Conservation (phyloP, 1,140 invertebrate species). For the Ostrea denselamellosa region DNA sequence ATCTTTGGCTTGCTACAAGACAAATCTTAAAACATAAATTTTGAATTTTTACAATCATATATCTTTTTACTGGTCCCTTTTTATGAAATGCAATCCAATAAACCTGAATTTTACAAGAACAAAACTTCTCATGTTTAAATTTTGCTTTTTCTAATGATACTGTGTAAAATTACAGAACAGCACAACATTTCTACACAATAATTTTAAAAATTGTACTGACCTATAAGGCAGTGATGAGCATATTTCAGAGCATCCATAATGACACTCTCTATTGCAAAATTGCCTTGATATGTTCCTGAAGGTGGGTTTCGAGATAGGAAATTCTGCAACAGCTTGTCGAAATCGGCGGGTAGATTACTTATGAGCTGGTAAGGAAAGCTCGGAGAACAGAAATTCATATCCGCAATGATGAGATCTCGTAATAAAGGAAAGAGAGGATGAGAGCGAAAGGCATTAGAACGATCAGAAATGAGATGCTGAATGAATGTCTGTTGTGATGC, state of each 20-base stretch:
- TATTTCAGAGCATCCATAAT: constrained; percentile 77
- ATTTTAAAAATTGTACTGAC: constrained; percentile 61
- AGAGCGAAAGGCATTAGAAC: constrained; percentile 75
- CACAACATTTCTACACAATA: too few relatives aligned
- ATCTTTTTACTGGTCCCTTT: background rate
- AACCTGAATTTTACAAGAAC: background rate
- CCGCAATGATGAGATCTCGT: constrained; percentile 77
- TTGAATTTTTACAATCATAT: background rate
- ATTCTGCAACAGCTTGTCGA: constrained; percentile 76
- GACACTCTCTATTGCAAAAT: constrained; percentile 75
- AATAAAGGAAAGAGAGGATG: constrained; percentile 77
- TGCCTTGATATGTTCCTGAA: constrained; percentile 72
- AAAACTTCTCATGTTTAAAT: background rate
- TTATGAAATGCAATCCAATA: background rate
- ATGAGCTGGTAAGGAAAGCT: constrained; percentile 77
- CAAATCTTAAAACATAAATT: background rate
- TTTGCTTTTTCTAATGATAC: too few relatives aligned
- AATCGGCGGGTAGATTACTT: constrained; percentile 74
- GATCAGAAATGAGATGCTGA: constrained; percentile 76
- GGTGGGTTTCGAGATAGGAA: constrained; percentile 75
- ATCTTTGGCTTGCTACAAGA: background rate
- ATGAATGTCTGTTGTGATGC: constrained; percentile 77
- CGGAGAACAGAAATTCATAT: constrained; percentile 77
- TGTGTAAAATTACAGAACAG: too few relatives aligned
- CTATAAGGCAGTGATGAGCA: constrained; percentile 76